Conservation (phyloP, 2,113 vertebrate species). For the Platycercus adscitus region DNA sequence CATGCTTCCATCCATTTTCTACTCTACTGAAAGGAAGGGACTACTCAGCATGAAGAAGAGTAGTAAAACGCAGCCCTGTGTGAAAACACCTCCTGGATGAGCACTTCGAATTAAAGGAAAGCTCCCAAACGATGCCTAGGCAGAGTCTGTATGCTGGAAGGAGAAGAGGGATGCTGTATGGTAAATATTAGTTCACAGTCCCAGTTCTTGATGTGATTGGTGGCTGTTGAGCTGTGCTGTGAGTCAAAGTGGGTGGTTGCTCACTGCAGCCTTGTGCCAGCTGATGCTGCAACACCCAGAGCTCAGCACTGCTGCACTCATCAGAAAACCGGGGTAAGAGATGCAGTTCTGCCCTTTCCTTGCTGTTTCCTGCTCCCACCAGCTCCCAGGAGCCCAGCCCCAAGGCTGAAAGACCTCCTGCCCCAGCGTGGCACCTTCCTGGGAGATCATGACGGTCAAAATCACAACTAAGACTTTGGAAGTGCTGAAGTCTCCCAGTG, state of each 20-base stretch:
- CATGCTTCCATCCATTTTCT: neutral
- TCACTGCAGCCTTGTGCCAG: rapidly evolving
- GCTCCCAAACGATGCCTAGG: neutral
- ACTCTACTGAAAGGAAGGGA: neutral
- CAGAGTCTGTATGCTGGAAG: rapidly evolving
- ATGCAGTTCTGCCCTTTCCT: neutral
- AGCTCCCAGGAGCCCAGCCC: neutral
- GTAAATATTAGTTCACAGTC: rapidly evolving
- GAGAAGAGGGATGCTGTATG: neutral
- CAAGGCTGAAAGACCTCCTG: too few species aligned
- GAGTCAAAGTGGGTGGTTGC: rapidly evolving
- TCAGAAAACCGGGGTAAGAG: rapidly evolving
- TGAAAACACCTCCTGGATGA: neutral
- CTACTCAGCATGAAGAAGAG: neutral
- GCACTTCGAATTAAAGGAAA: neutral
- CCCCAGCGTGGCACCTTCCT: neutral
- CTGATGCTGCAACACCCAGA: rapidly evolving
- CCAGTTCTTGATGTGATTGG: rapidly evolving
- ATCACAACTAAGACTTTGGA: neutral
- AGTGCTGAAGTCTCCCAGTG: rapidly evolving
- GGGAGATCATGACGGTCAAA: neutral
- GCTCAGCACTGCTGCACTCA: rapidly evolving
- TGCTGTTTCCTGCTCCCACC: neutral
- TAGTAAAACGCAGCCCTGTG: neutral
- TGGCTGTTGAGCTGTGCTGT: rapidly evolving